Evolutionary conservation across 2,797 vertebrate genomes (phyloP).

Genomic region (Sebastes cheni): DNA sequence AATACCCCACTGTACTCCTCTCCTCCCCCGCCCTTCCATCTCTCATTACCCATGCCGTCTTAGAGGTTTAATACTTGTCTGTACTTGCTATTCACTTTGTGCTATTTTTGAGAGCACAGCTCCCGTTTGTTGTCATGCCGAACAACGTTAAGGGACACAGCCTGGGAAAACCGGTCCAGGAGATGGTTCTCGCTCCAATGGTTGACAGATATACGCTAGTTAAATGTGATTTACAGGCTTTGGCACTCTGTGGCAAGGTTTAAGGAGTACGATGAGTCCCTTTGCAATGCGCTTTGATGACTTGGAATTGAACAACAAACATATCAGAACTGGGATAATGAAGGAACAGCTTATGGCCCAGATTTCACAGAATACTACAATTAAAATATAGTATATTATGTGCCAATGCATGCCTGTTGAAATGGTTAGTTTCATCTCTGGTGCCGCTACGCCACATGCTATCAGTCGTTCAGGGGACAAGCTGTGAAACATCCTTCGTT

Average conservation of each 20-base stretch:
- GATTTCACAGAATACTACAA: constrained; percentile 60
- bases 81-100: constrained; percentile 67
- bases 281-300: constrained; percentile 57
- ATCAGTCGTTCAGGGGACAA: constrained; percentile 60
- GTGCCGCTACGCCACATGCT: constrained; percentile 53
- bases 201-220: constrained; percentile 59
- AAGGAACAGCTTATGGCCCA: constrained; percentile 57
- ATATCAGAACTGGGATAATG: constrained; percentile 53
- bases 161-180: constrained; percentile 41
- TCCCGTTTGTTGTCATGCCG: constrained; percentile 49
- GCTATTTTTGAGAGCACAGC: constrained; percentile 61
- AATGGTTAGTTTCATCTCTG: constrained; percentile 49
- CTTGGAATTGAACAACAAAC: constrained; percentile 56
- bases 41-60: constrained; percentile 59
- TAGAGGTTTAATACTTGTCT: constrained; percentile 77
- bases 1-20: constrained; percentile 57
- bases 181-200: constrained; percentile 25
- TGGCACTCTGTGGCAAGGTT: constrained; percentile 46
- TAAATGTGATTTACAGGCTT: constrained; percentile 64
- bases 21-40: constrained; percentile 34
- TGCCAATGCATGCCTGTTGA: constrained; percentile 59
- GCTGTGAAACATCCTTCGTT: constrained; percentile 61
- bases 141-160: constrained; percentile 37
- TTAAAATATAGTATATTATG: constrained; percentile 47
- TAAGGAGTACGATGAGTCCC: constrained; percentile 43